Conservation (phyloP, 2,888 invertebrate species). For the Saturnia japonica region DNA sequence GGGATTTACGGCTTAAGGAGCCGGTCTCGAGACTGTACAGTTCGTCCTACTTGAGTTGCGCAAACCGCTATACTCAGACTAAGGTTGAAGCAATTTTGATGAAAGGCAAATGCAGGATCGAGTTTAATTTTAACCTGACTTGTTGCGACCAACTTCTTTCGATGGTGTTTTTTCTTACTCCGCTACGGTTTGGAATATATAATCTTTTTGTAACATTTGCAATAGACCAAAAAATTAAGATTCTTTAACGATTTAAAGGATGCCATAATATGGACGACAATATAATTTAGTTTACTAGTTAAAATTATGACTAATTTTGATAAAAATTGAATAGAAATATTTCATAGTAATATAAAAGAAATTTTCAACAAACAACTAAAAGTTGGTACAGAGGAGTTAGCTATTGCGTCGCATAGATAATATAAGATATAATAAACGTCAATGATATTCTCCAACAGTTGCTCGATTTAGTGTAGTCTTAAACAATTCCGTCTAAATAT, state of each 20-base stretch:
- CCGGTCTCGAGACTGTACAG: slow-evolving; percentile 18
- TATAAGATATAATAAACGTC: background rate
- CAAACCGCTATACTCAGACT: slow-evolving; percentile 7
- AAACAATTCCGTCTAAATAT: background rate
- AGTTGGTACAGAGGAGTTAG: background rate
- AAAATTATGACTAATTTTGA: too few species aligned
- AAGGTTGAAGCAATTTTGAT: slow-evolving; percentile 9
- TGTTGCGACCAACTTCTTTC: background rate
- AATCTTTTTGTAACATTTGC: background rate
- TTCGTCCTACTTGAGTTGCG: slow-evolving; percentile 7
- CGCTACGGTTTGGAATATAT: background rate
- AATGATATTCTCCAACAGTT: background rate
- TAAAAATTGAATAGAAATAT: too few species aligned
- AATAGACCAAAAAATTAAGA: background rate
- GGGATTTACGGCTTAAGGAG: slow-evolving; percentile 59
- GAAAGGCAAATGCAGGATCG: slow-evolving; percentile 6
- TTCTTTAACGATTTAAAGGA: background rate
- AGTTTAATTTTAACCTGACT: background rate
- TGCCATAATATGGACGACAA: too few species aligned
- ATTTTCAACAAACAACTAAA: background rate
- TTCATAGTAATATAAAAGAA: background rate
- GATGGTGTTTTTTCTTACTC: background rate
- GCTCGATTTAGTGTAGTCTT: slow-evolving; percentile 9
- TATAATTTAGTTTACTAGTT: too few species aligned
- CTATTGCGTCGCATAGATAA: background rate